phyloP scores from a whole-genome alignment of 2,888 invertebrate species.

The Pherbina coryleti region DNA sequence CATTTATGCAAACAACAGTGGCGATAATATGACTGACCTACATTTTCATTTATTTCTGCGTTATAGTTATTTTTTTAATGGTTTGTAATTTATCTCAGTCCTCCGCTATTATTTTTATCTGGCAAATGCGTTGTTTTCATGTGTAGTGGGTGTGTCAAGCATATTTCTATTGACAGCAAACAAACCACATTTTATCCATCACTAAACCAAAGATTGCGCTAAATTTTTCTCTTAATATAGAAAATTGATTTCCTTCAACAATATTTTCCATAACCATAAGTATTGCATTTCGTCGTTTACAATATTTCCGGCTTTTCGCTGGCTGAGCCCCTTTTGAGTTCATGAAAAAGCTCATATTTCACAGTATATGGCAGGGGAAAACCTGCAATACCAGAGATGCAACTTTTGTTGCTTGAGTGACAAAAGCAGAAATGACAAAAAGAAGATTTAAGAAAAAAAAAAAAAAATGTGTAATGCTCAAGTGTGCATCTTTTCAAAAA shows the following conservation, averaged over 20 bases:
- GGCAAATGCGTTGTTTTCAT: neutral
- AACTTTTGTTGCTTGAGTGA: neutral
- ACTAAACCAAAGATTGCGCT: too few species aligned
- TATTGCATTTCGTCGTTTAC: neutral
- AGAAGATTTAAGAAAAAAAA: neutral
- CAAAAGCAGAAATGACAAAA: neutral
- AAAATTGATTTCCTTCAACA: too few species aligned
- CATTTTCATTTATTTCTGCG: conserved; percentile 6
- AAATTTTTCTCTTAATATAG: too few species aligned
- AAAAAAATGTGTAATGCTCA: neutral
- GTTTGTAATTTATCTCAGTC: neutral
- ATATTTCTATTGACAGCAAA: too few species aligned
- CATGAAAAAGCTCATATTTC: neutral
- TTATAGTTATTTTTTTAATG: neutral
- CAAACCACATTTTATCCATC: neutral
- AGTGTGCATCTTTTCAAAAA: neutral
- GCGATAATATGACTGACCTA: conserved; percentile 31
- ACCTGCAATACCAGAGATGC: neutral
- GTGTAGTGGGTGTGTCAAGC: neutral
- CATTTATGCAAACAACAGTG: neutral
- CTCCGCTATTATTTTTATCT: neutral
- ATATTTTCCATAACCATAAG: too few species aligned
- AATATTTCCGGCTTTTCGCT: neutral
- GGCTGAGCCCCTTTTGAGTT: neutral
- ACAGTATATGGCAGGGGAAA: neutral